Conservation (phyloP, 2,797 vertebrate species). For the Oreochromis grahami region DNA sequence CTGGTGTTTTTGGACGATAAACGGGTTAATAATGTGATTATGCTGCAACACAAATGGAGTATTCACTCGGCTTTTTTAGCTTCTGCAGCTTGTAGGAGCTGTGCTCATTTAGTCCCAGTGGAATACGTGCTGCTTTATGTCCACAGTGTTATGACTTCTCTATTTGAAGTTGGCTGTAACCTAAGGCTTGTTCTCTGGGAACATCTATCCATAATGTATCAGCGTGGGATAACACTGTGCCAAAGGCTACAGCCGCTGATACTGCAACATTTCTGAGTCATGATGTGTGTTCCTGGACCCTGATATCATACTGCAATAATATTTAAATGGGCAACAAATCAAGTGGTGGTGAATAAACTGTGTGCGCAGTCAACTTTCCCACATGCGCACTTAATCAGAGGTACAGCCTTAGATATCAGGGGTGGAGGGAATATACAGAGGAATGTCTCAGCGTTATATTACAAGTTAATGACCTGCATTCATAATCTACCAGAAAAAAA, state of each 20-base stretch:
- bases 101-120: neutral
- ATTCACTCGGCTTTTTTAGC: conserved; percentile 12
- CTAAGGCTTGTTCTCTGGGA: conserved; percentile 16
- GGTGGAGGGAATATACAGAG: neutral
- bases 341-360: neutral
- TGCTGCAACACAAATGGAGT: conserved; percentile 7
- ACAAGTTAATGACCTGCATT: neutral
- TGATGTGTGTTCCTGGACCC: conserved; percentile 22
- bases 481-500: neutral
- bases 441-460: neutral
- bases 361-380: neutral
- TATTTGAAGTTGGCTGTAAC: neutral
- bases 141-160: conserved; percentile 3
- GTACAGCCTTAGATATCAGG: neutral
- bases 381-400: neutral
- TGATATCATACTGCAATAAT: conserved; percentile 54
- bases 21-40: conserved; percentile 15
- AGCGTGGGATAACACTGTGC: conserved; percentile 26
- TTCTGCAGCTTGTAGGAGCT: neutral
- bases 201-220: conserved; percentile 6
- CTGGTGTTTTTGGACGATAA: conserved; percentile 24
- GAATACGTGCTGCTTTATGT: neutral
- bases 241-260: conserved; percentile 24
- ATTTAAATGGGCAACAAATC: conserved; percentile 37
- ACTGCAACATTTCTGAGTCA: conserved; percentile 23